A percentile compares a stretch with the other conserved stretches of the same genome.
These are phyloP conservation scores for Noctua comes DNA, from an alignment of 2,888 invertebrate species.

Conservation along the genomic window DNA sequence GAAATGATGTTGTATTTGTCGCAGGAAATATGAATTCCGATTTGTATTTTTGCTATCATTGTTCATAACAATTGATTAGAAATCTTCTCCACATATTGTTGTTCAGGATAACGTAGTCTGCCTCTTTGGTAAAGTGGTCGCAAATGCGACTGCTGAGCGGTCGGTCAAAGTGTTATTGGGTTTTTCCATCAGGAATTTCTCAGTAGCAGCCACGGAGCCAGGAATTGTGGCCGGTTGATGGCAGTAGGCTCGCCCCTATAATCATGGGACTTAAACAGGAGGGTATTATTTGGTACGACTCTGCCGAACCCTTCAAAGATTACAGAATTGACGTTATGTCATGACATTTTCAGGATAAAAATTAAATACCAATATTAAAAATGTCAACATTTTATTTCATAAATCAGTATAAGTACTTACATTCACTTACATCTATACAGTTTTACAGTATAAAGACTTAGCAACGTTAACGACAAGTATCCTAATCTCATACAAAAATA, in stretches of 20 bases:
- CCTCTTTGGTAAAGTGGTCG: neutral
- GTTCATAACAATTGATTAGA: neutral
- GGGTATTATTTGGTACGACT: too few relatives aligned
- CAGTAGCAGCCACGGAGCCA: neutral
- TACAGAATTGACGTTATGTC: neutral
- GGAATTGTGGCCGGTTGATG: neutral
- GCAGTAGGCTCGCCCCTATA: neutral
- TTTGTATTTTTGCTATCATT: neutral
- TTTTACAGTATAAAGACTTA: conserved; percentile 83
- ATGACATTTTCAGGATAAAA: neutral
- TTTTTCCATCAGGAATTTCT: neutral
- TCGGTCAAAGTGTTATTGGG: neutral
- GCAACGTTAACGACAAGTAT: conserved; percentile 75
- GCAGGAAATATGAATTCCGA: neutral
- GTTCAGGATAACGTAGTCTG: neutral
- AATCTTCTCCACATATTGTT: neutral
- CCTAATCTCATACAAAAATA: conserved; percentile 87
- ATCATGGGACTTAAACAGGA: neutral
- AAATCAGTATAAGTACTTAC: conserved; percentile 87
- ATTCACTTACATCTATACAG: conserved; percentile 79
- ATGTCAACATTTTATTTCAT: conserved; percentile 89
- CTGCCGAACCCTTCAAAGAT: too few relatives aligned
- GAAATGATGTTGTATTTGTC: neutral
- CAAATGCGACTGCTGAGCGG: neutral
- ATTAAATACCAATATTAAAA: conserved; percentile 65